A percentile compares a stretch with the other conserved stretches of the same genome.
phyloP scores from a whole-genome alignment of 2,113 vertebrate genomes.

The Ceyx cyanopectus region DNA sequence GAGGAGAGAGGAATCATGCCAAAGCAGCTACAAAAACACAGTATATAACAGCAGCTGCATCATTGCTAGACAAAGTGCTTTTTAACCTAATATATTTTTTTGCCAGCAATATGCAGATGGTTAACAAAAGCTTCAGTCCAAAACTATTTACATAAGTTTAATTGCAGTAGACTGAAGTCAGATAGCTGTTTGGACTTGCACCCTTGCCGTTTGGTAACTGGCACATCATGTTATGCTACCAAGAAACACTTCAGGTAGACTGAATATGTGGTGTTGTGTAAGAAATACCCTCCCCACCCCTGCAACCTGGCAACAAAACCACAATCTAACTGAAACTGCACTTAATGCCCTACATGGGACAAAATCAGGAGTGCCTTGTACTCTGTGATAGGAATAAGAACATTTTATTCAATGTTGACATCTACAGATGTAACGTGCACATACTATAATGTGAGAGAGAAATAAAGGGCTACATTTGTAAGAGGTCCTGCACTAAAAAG shows the following conservation, averaged over 20 bases:
- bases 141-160: not conserved
- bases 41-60: not conserved
- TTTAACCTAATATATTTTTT: not conserved
- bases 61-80: not conserved
- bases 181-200: not conserved
- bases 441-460: too few species aligned
- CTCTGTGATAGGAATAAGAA: too few species aligned
- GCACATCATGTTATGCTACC: rapidly evolving
- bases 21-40: not conserved
- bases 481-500: too few species aligned
- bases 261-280: not conserved
- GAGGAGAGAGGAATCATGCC: not conserved
- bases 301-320: not conserved
- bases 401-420: too few species aligned
- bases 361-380: not conserved
- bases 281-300: not conserved
- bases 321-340: not conserved
- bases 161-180: not conserved
- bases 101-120: not conserved
- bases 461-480: too few species aligned
- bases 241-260: not conserved
- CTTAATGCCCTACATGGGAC: too few species aligned
- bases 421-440: too few species aligned
- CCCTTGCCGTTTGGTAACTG: not conserved
- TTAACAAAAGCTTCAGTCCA: not conserved